Evolutionary conservation across 2,113 vertebrate genomes (phyloP), one percentile per base, ranked within the genome.

Genomic region (Pao palembangensis): DNA sequence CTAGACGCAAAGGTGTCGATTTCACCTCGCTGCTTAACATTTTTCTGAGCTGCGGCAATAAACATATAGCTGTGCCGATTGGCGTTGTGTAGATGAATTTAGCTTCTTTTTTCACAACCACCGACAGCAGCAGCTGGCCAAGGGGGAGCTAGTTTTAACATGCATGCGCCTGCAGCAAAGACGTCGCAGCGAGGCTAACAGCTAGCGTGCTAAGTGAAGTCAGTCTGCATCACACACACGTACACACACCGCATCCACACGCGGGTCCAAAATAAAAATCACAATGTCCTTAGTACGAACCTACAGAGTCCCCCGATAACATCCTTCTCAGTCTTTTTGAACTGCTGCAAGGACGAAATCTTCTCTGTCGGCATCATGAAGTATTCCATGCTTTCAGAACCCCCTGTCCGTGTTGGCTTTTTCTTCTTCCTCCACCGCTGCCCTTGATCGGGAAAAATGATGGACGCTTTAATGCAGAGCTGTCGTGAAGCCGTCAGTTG

Each of bases 331-430:
- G 92, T 92, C 89, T 94, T 94, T 89, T 93, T 94, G 90, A 94
- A 94, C 84, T 94, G 93, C 87, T 94, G 93, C 85, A 94, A 78
- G 66, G 89, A 91, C 68, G 90, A 83, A 69, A 93, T 90, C 91
- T 95, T 95, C 86, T 94, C 93, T 79, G 93, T 90, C 84, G 93
- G 93, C 90, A 94, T 93, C 93, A 94, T 92, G 91, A 94, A 94
- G 90, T 94, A 95, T 89, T 94, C 94, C 94, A 95, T 94, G 91
- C 87, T 90, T 86, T 73, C 80, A 51, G 42, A 78, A 67, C 73
- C 83, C 51, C 78, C 80, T 57, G 63, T 69, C 52, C 76, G 70
- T 72, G 68, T 66, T 72, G 69, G 61, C 58, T 44, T 70, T 72
- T 53, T 65, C 60, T 54, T 21, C 63, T 59, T 60, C 53, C 64